Conservation (phyloP, 2,888 invertebrate species). For the Halictus quadricinctus region DNA sequence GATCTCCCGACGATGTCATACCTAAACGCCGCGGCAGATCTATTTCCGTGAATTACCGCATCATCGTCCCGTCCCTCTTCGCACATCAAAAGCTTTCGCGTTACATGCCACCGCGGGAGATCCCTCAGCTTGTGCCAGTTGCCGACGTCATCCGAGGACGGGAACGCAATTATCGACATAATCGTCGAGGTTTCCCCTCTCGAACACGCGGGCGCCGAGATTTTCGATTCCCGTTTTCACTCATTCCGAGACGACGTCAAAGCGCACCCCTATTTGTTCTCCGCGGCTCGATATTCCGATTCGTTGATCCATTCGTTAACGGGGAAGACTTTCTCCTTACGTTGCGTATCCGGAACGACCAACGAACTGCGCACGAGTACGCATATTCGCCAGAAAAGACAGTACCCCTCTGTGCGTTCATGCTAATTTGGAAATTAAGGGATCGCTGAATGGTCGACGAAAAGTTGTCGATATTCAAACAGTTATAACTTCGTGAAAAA, state of each 20-base stretch:
- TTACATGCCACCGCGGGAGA: constrained; percentile 25
- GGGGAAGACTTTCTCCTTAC: constrained; percentile 49
- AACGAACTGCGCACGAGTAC: not conserved
- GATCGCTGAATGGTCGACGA: no score
- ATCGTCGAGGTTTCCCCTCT: constrained; percentile 51
- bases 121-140: constrained; percentile 4
- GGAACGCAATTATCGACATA: constrained; percentile 64
- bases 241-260: constrained; percentile 62
- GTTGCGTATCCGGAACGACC: not conserved
- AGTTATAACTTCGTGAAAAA: no score
- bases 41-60: constrained; percentile 48
- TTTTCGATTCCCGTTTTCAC: constrained; percentile 64
- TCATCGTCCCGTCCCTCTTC: constrained; percentile 31
- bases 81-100: constrained; percentile 57
- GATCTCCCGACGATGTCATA: not conserved
- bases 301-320: constrained; percentile 61
- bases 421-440: no score
- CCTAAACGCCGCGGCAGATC: constrained; percentile 14
- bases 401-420: no score
- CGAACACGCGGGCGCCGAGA: constrained; percentile 56
- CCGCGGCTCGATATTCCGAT: constrained; percentile 63
- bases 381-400: not conserved
- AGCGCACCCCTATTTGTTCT: constrained; percentile 71
- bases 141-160: constrained; percentile 49
- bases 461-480: no score